A percentile compares a stretch with the other conserved stretches of the same genome.
These are phyloP conservation scores for Matsumurasca onukii DNA, from an alignment of 1,140 invertebrate genomes.

Conservation along the genomic window DNA sequence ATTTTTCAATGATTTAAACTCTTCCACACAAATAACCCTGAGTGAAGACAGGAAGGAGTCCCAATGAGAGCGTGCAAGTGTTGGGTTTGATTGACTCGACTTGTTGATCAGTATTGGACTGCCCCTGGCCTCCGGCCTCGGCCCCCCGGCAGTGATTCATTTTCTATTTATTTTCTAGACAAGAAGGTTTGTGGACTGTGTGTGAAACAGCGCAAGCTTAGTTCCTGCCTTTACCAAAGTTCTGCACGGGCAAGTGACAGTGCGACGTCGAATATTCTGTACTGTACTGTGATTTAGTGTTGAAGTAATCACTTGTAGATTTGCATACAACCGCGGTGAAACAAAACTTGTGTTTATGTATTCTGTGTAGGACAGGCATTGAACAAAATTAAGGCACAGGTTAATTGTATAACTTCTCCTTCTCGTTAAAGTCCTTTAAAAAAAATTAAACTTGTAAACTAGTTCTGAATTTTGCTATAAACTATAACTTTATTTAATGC, in stretches of 20 bases:
- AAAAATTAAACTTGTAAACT: too few relatives aligned
- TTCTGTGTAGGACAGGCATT: background rate
- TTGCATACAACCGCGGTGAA: background rate
- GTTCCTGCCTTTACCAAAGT: slow-evolving; percentile 29
- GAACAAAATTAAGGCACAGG: background rate
- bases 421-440: background rate
- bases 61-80: too few relatives aligned
- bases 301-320: background rate
- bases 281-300: background rate
- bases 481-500: too few relatives aligned
- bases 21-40: too few relatives aligned
- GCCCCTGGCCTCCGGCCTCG: background rate
- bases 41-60: too few relatives aligned
- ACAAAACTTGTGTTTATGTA: background rate
- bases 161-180: slow-evolving; percentile 27
- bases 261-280: background rate
- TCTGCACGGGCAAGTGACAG: slow-evolving; percentile 11
- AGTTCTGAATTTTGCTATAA: too few relatives aligned
- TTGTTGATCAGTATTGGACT: slow-evolving; percentile 15
- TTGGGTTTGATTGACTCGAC: too few relatives aligned
- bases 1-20: too few relatives aligned
- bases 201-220: background rate
- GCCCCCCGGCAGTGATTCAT: background rate
- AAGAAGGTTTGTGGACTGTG: background rate
- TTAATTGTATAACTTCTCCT: too few relatives aligned